Evolutionary conservation across 2,113 vertebrate species (phyloP), one percentile per base, ranked within the genome.

Genomic region (Geothlypis trichas): DNA sequence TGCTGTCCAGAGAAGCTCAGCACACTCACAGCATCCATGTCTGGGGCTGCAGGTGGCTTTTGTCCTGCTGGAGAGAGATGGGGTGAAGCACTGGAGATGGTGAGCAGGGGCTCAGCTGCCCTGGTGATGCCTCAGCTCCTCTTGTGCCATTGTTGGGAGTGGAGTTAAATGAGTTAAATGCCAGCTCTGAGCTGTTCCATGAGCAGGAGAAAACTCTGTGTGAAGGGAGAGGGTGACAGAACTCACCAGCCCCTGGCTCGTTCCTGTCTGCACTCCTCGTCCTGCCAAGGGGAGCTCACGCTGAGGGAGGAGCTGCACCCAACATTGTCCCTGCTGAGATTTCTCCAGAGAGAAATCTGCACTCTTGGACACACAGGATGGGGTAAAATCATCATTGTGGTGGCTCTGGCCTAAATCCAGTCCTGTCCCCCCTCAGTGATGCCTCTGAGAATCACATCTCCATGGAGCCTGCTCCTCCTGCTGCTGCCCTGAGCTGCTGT

Each of bases 51-150:
- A 4, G 46, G 63, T 49, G 77, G 54, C 11, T 77, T 54, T 18
- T 57, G 42, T 74, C 42, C 75, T 44, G 59, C 13, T 22, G 71
- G 13, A 33, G 24, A 24, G 81, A n/a, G 47, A 15, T 14, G 63
- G 5, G 35, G 59, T 35, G 58, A 65, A n/a, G 51, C 26, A 0
- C 1, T 8, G 67, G 75, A 2, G 75, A 2, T 15, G 31, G 19
- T 1, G 4, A 31, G 44, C 10, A 51, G 17, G 46, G 47, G 35
- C 68, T 84, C 74, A 82, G 90, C 51, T 74, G 65, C 23, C 57
- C 27, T 10, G 2, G 1, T 3, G 74, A 10, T 3, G 35, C 13
- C 71, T 24, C 8, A 1, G 44, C 27, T 71, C 2, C 0, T 42
- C 54, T 23, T 18, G 54, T n/a, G 74, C 33, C 10, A 0, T 37